Evolutionary conservation across 2,888 invertebrate species (phyloP).

Genomic region (Scaeva pyrastri): DNA sequence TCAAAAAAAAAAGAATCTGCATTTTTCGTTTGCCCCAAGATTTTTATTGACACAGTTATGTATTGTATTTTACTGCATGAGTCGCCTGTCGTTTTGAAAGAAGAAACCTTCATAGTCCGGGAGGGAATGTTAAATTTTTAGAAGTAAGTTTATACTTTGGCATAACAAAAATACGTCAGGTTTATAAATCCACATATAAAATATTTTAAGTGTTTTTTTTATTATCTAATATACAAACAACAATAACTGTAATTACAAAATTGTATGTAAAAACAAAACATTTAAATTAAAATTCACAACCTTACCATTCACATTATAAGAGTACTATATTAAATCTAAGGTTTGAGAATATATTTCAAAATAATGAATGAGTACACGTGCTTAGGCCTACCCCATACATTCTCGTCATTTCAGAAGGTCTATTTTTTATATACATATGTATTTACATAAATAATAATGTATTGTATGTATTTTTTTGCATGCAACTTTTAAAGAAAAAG

Average conservation of each 20-base stretch:
- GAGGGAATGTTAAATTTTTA: background rate
- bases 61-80: constrained; percentile 24
- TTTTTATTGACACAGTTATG: constrained; percentile 37
- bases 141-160: background rate
- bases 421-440: constrained; percentile 27
- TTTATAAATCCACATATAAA: too few species aligned
- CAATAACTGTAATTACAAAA: too few species aligned
- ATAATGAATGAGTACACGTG: constrained; percentile 41
- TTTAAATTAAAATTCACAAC: background rate
- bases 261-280: too few species aligned
- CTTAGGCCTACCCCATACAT: background rate
- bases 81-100: background rate
- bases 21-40: constrained; percentile 32
- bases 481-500: background rate
- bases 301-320: background rate
- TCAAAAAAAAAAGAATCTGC: constrained; percentile 12
- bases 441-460: too few species aligned
- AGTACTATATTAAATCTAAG: constrained; percentile 41
- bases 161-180: too few species aligned
- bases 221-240: too few species aligned
- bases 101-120: background rate
- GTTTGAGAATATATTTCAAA: constrained; percentile 24
- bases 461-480: too few species aligned
- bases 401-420: constrained; percentile 31
- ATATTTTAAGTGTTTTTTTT: too few species aligned